These are phyloP conservation scores for Sapayoa aenigma DNA, from an alignment of 2,113 vertebrate genomes.

Conservation along the genomic window DNA sequence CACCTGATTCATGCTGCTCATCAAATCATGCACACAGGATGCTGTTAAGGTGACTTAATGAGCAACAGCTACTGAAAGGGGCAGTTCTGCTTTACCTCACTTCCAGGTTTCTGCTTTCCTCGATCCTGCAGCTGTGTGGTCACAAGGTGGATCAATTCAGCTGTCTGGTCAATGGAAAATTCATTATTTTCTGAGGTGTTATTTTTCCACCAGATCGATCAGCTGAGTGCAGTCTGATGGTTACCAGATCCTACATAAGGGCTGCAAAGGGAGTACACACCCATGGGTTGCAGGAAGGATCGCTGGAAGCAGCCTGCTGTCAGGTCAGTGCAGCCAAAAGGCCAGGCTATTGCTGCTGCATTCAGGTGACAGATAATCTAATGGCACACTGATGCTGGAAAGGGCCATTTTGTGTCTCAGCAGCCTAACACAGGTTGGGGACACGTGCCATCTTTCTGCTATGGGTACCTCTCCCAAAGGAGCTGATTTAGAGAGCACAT, in stretches of 20 bases:
- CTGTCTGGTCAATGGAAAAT: constrained; percentile 9
- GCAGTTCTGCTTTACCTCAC: background rate
- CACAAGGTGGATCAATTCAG: constrained; percentile 13
- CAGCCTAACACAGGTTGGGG: background rate
- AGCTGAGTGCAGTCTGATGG: background rate
- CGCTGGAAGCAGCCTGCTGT: background rate
- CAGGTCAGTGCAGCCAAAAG: background rate
- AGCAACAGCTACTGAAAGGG: background rate
- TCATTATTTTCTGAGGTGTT: constrained; percentile 19
- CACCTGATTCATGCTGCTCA: background rate
- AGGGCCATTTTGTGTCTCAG: fast-evolving
- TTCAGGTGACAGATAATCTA: background rate
- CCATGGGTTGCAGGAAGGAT: background rate
- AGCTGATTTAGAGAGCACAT: background rate
- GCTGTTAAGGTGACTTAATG: background rate
- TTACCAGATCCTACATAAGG: background rate
- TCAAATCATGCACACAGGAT: background rate
- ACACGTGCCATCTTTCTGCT: background rate
- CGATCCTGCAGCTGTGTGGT: background rate
- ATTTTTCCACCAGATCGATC: background rate
- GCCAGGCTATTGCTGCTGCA: background rate
- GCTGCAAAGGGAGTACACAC: background rate
- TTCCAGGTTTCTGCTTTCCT: background rate
- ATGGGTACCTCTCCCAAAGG: background rate
- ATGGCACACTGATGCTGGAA: background rate